Evolutionary conservation across 2,888 invertebrate genomes (phyloP).

Genomic region (Himalopsyche anomala): DNA sequence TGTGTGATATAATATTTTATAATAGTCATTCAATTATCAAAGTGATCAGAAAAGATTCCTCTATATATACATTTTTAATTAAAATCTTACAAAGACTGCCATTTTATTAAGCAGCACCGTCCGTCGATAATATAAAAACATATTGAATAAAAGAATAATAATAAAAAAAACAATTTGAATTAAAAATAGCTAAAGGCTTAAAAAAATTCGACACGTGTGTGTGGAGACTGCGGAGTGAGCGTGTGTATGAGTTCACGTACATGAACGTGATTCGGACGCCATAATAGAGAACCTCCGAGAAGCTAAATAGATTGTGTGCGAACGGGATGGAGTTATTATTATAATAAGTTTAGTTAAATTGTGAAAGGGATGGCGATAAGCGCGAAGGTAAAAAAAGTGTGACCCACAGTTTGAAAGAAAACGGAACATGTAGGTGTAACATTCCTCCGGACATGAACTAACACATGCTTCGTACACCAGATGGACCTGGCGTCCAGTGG

Average conservation of each 20-base stretch:
- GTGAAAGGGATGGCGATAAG: neutral
- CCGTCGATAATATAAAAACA: constrained; percentile 22
- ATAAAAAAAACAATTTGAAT: constrained; percentile 13
- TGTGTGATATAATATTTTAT: no score
- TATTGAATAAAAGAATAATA: constrained; percentile 5
- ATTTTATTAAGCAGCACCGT: constrained; percentile 4
- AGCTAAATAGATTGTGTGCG: neutral
- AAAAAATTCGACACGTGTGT: constrained; percentile 3
- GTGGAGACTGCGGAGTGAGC: neutral
- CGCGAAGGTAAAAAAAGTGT: constrained; percentile 21
- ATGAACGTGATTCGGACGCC: constrained; percentile 24
- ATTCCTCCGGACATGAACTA: constrained; percentile 30
- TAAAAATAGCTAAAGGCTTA: constrained; percentile 26
- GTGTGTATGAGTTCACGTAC: constrained; percentile 14
- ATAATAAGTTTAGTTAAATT: neutral
- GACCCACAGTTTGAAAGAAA: constrained; percentile 27
- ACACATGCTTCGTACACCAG: constrained; percentile 20
- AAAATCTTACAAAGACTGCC: neutral
- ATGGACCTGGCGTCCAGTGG: neutral
- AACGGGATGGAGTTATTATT: neutral
- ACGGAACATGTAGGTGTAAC: constrained; percentile 34
- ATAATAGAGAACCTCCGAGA: constrained; percentile 16
- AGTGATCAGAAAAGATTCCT: no score
- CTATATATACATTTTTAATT: neutral
- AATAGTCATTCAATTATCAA: no score